Percentiles rank a stretch among this genome's conserved stretches.
phyloP scores from a whole-genome alignment of 2,888 invertebrate genomes.

The Lottia scabra region DNA sequence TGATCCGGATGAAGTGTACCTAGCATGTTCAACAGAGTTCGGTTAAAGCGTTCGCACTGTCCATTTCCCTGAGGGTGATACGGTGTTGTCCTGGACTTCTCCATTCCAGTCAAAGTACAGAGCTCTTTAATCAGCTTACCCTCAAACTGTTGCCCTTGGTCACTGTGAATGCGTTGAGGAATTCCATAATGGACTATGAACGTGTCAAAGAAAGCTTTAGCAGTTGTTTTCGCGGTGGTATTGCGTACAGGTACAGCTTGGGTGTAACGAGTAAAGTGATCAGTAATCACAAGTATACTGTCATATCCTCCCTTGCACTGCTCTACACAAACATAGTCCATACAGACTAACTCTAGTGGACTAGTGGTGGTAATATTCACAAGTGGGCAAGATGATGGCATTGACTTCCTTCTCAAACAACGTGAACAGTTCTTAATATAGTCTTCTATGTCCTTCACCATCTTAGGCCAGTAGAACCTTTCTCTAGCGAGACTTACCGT shows the following conservation, averaged over 20 bases:
- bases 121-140: no score
- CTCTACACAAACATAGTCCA: slow-evolving; percentile 33
- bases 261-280: no score
- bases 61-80: no score
- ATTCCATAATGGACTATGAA: no score
- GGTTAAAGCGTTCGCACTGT: slow-evolving; percentile 4
- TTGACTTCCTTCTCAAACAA: slow-evolving; percentile 23
- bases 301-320: slow-evolving; percentile 5
- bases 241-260: no score
- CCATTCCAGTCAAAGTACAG: no score
- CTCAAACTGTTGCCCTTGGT: no score
- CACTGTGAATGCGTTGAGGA: no score
- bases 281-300: slow-evolving; percentile 1
- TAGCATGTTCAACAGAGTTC: background rate
- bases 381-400: slow-evolving; percentile 14
- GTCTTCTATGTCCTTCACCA: slow-evolving; percentile 24
- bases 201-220: no score
- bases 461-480: slow-evolving; percentile 37
- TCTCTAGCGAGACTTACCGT: slow-evolving; percentile 23
- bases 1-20: background rate
- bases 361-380: slow-evolving; percentile 22
- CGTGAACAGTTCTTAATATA: slow-evolving; percentile 21
- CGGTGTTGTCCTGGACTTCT: no score
- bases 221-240: no score
- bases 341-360: slow-evolving; percentile 29